Conservation (phyloP, 1,140 invertebrate genomes). For the Bombus superbus region DNA sequence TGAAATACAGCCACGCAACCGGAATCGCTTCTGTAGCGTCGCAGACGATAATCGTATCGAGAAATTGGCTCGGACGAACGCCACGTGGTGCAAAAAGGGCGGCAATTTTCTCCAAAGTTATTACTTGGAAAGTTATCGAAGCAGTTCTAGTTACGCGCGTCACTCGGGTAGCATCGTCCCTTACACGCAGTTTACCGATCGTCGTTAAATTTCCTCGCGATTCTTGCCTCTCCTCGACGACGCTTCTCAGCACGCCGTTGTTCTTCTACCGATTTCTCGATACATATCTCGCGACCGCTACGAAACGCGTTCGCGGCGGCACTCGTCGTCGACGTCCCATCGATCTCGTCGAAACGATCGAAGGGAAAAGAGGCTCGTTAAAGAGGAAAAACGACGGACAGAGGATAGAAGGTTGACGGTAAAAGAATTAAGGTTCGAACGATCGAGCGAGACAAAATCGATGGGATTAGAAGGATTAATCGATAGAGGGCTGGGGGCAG, state of each 20-base stretch:
- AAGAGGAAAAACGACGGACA: no score
- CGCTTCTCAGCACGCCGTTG: neutral
- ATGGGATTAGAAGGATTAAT: conserved; percentile 25
- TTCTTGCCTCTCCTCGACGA: rapidly evolving
- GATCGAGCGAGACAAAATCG: neutral
- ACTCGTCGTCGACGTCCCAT: neutral
- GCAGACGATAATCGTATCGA: neutral
- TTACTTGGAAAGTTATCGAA: no score
- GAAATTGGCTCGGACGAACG: no score
- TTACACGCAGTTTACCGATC: neutral
- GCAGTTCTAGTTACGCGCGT: no score
- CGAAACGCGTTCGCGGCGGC: neutral
- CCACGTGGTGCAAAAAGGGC: no score
- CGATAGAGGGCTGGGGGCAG: neutral
- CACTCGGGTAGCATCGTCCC: neutral
- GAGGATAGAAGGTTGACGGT: neutral
- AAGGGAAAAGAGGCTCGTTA: no score
- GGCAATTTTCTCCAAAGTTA: no score
- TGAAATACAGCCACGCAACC: no score
- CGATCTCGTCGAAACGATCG: neutral
- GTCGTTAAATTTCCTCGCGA: neutral
- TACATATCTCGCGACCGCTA: neutral
- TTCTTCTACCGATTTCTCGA: neutral
- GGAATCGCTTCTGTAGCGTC: no score
- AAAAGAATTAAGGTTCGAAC: neutral